Base-by-base conservation (phyloP, 2,113 vertebrate genomes). In the Sturnira hondurensis region DNA sequence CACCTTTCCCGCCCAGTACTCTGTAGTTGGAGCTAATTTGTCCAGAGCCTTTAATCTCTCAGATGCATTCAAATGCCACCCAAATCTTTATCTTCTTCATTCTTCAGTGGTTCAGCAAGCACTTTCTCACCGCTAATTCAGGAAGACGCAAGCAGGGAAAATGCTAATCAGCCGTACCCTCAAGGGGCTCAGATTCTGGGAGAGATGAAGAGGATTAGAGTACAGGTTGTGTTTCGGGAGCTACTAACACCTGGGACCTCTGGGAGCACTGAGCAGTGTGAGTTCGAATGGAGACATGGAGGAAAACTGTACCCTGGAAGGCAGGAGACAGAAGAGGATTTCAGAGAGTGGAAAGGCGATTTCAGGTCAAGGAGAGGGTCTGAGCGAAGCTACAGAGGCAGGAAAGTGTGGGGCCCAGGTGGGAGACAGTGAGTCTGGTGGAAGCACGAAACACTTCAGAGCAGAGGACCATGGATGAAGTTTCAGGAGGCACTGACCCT, bases 141-240 rank as follows among this genome's bases (percentile, higher is more conserved):
- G 70, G 61, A 94, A 70, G 70, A 87, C 87, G 71, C 41, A 86
- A 85, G 90, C 33, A 63, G 86, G 90, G 89, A 58, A 73, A 71
- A 52, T 71, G 52, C 47, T 3, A 0, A 4, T 6, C 24, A 70
- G 43, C 50, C 78, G 24, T 87, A 5, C 41, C 38, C n/a, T 91
- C 78, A 22, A 70, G 68, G 63, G 85, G 56, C 54, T 85, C 71
- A 74, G 76, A 36, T 43, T 87, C 90, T 93, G 52, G 24, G 83
- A 74, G 68, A 31, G 82, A 47, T 41, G 26, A 33, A 93, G 67
- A 94, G 71, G 61, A 38, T 88, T 52, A 24, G 17, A 43, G 10
- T 24, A 36, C 3, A 31, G 24, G 77, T 33, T 12, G 2, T n/a
- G n/a, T 85, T 45, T 45, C 89, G 67, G 86, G 68, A n/a, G 71